A percentile compares a stretch with the other conserved stretches of the same genome.
phyloP scores from a whole-genome alignment of 1,140 invertebrate genomes.

The Berghia stephanieae region DNA sequence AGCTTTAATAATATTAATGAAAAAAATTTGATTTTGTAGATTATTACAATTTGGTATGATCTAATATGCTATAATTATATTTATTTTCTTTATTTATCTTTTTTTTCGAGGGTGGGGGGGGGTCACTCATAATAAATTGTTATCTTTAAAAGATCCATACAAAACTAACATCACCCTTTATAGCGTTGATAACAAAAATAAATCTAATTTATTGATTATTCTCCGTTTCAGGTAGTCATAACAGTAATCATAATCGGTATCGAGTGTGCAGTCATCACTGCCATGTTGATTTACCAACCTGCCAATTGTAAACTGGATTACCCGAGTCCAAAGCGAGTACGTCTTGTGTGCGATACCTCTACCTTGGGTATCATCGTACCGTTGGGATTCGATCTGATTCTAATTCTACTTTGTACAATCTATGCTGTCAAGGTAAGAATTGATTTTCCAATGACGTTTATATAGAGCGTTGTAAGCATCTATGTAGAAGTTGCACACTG shows the following conservation, averaged over 20 bases:
- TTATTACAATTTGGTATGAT: no score
- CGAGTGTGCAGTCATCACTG: conserved; percentile 76
- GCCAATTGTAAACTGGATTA: conserved; percentile 74
- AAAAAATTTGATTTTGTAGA: no score
- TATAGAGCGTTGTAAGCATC: no score
- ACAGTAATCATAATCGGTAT: conserved; percentile 76
- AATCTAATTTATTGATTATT: background rate
- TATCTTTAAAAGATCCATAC: no score
- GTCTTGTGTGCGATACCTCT: conserved; percentile 78
- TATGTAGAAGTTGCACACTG: no score
- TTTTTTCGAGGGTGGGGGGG: no score
- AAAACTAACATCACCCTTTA: no score
- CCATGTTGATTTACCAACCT: conserved; percentile 77
- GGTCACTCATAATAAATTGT: no score
- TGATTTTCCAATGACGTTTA: no score
- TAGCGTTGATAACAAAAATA: conserved; percentile 6
- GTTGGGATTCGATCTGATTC: conserved; percentile 81
- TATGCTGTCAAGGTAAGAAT: conserved; percentile 78
- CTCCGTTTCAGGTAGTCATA: conserved; percentile 72
- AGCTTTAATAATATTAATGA: no score
- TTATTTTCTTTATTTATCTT: no score
- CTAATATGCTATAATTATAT: no score
- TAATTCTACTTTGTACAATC: conserved; percentile 82
- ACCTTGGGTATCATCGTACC: conserved; percentile 79
- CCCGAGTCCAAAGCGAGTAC: conserved; percentile 55